These are phyloP conservation scores for Galeruca laticollis DNA, from an alignment of 2,888 invertebrate genomes.

Conservation along the genomic window DNA sequence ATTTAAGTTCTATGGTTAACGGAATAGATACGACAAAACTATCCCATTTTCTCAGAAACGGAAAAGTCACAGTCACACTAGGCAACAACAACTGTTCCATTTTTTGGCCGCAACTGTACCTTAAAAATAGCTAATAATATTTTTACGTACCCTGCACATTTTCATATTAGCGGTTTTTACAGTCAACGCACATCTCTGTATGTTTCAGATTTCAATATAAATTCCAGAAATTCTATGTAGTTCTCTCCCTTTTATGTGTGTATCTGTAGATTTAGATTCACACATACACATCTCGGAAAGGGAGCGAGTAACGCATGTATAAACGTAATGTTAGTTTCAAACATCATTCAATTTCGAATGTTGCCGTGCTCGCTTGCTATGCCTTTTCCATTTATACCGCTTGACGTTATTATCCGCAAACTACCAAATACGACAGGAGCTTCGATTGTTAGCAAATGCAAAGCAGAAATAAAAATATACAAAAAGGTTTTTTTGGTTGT, in stretches of 20 bases:
- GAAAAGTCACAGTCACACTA: no score
- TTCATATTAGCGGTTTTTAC: slow-evolving; percentile 15
- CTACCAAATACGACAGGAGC: slow-evolving; percentile 14
- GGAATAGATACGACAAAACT: no score
- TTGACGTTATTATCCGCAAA: slow-evolving; percentile 14
- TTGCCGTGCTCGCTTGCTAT: slow-evolving; percentile 8
- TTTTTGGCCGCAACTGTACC: no score
- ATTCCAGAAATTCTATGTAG: slow-evolving; percentile 37
- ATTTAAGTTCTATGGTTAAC: no score
- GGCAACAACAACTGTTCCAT: no score
- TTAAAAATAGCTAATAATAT: no score
- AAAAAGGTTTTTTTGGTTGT: no score
- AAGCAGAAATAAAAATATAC: not conserved
- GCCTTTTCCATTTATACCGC: slow-evolving; percentile 15
- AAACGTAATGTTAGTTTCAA: not conserved
- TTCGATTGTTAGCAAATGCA: not conserved
- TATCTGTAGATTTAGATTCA: not conserved
- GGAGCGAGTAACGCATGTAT: slow-evolving; percentile 16
- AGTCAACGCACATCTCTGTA: slow-evolving; percentile 17
- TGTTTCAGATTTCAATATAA: slow-evolving; percentile 44
- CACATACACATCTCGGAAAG: slow-evolving; percentile 6
- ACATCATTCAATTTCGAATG: slow-evolving; percentile 8
- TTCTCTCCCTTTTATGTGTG: slow-evolving; percentile 24
- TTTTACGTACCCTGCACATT: not conserved
- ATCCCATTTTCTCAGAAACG: no score